Evolutionary conservation across 2,797 vertebrate genomes (phyloP).

Genomic region (Hippocampus kuda): DNA sequence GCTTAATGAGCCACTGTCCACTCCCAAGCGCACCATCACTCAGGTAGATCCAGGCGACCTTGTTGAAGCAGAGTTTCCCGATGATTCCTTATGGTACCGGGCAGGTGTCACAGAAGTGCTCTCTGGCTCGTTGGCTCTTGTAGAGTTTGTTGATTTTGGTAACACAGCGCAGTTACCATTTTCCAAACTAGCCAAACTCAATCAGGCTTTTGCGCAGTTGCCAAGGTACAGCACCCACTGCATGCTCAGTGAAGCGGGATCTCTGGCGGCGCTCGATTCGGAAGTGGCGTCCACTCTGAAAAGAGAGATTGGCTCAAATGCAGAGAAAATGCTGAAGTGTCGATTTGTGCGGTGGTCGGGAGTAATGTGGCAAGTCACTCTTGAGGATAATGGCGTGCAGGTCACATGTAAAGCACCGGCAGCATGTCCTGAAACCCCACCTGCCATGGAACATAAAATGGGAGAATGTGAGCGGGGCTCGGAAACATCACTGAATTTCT

Average conservation of each 20-base stretch:
- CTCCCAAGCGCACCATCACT: constrained; percentile 24
- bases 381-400: constrained; percentile 61
- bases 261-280: constrained; percentile 33
- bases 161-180: constrained; percentile 66
- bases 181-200: constrained; percentile 61
- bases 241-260: constrained; percentile 54
- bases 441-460: constrained; percentile 13
- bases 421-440: not conserved
- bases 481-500: not conserved
- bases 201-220: constrained; percentile 42
- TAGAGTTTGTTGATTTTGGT: constrained; percentile 90
- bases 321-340: constrained; percentile 61
- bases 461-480: constrained; percentile 37
- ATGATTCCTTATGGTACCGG: constrained; percentile 80
- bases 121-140: constrained; percentile 32
- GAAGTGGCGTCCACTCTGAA: constrained; percentile 62
- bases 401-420: constrained; percentile 51
- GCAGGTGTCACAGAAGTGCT: constrained; percentile 70
- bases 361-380: constrained; percentile 77
- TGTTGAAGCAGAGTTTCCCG: constrained; percentile 77
- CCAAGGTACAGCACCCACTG: constrained; percentile 75
- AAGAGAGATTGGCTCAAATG: constrained; percentile 54
- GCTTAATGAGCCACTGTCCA: constrained; percentile 62
- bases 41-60: constrained; percentile 69
- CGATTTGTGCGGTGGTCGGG: constrained; percentile 69